phyloP scores from a whole-genome alignment of 2,888 invertebrate genomes.

The Drosophila flavopinicola region DNA sequence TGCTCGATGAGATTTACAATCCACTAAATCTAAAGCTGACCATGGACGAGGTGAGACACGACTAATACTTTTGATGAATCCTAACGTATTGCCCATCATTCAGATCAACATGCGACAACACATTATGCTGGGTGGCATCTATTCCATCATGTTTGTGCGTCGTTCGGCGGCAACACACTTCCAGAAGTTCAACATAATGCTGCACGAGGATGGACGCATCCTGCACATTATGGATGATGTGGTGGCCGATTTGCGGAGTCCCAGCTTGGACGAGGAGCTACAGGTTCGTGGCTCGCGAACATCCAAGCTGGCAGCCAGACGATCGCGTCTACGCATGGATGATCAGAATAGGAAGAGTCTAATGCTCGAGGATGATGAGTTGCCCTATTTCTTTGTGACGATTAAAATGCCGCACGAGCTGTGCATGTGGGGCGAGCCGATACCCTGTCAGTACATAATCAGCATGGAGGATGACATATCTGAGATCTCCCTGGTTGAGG shows the following conservation, averaged over 20 bases:
- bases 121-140: constrained; percentile 80
- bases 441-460: constrained; percentile 72
- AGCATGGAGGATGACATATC: constrained; percentile 23
- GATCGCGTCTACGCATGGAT: constrained; percentile 17
- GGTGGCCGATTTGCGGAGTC: constrained; percentile 9
- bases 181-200: constrained; percentile 71
- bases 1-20: constrained; percentile 60
- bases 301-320: neutral
- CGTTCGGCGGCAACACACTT: constrained; percentile 68
- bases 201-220: constrained; percentile 64
- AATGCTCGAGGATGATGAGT: constrained; percentile 30
- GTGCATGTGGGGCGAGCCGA: constrained; percentile 77
- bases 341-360: neutral
- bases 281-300: neutral
- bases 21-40: constrained; percentile 58
- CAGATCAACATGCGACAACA: constrained; percentile 80
- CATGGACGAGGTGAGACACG: constrained; percentile 63
- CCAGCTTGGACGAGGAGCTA: neutral
- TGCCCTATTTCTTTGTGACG: constrained; percentile 71
- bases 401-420: constrained; percentile 68
- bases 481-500: constrained; percentile 6
- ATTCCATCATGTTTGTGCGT: constrained; percentile 72
- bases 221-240: constrained; percentile 50
- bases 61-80: neutral
- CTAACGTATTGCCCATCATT: neutral